A percentile compares a stretch with the other conserved stretches of the same genome.
Conservation (phyloP, 1,140 invertebrate genomes). For the Pogonognathellus flavescens region DNA sequence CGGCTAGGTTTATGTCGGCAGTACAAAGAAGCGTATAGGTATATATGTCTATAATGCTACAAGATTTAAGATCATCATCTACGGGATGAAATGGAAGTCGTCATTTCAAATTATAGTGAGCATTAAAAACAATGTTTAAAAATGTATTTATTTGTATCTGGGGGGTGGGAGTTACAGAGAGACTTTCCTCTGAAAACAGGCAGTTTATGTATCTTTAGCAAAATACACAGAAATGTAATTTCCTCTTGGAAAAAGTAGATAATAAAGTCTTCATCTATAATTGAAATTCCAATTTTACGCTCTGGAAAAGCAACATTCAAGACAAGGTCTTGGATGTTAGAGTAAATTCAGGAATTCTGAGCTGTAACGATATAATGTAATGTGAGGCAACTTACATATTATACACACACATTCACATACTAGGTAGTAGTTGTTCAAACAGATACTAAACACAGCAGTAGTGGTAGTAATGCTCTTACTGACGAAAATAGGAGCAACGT, state of each 20-base stretch:
- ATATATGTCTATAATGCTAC: too few relatives aligned
- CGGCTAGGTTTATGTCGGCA: too few relatives aligned
- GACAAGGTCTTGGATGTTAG: background rate
- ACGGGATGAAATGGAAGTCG: background rate
- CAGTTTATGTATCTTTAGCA: too few relatives aligned
- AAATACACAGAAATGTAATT: slow-evolving; percentile 8
- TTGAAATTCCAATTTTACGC: slow-evolving; percentile 49
- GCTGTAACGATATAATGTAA: slow-evolving; percentile 8
- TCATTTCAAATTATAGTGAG: background rate
- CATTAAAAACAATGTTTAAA: slow-evolving; percentile 8
- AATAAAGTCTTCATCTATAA: slow-evolving; percentile 32
- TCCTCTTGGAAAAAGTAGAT: slow-evolving; percentile 27
- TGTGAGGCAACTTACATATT: background rate
- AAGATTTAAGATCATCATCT: background rate
- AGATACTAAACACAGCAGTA: too few relatives aligned
- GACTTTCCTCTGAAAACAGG: too few relatives aligned
- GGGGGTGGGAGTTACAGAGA: background rate
- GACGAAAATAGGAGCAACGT: too few relatives aligned
- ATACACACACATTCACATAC: too few relatives aligned
- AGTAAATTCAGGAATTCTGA: slow-evolving; percentile 7
- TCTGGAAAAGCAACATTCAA: slow-evolving; percentile 16
- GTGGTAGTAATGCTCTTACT: too few relatives aligned
- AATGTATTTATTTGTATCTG: background rate
- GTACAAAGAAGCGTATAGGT: too few relatives aligned
- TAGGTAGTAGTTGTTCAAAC: too few relatives aligned